Evolutionary conservation across 2,797 vertebrate genomes (phyloP), one percentile per base, ranked within the genome.

Genomic region (Lates japonicus): DNA sequence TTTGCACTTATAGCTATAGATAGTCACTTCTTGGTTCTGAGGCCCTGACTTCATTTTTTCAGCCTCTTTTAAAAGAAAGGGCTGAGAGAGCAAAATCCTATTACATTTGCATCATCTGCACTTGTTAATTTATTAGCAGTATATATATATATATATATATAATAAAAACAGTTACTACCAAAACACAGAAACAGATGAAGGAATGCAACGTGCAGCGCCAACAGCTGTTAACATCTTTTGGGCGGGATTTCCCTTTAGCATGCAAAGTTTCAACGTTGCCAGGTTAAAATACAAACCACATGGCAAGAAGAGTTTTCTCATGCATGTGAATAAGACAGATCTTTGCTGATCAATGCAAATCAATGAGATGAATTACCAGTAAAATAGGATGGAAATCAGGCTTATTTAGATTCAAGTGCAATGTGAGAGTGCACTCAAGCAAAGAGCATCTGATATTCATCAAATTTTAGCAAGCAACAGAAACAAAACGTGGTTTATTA

Each of bases 271-370:
- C 6, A 41, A 20, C 11, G 0, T 5, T 39, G 75, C 84, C 80
- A 67, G 44, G 73, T 44, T 48, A 1, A 80, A 83, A 83, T 7
- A 25, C 19, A 58, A 84, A 86, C 78, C 85, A 87, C 52, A 78
- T 80, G 80, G 31, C 16, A 1, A 19, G 44, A 39, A 29, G 25
- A 25, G 37, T n/a, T 8, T 61, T 66, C 48, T 61, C 57, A n/a
- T 20, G 72, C 2, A 3, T 20, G 60, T 49, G 31, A 68, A 14
- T 12, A 44, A 44, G 49, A 35, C 48, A 58, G 14, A 52, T 2
- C 29, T 52, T 46, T 61, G 59, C 57, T 51, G 48, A 89, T 76
- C 52, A 0, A 54, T 75, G 74, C 69, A 51, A 57, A 66, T 52
- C 52, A 60, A 46, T 14, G 37, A 63, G 64, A 29, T 48, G 63